Base-by-base conservation (phyloP, 2,888 invertebrate genomes). In the Pristionchus japonicus region DNA sequence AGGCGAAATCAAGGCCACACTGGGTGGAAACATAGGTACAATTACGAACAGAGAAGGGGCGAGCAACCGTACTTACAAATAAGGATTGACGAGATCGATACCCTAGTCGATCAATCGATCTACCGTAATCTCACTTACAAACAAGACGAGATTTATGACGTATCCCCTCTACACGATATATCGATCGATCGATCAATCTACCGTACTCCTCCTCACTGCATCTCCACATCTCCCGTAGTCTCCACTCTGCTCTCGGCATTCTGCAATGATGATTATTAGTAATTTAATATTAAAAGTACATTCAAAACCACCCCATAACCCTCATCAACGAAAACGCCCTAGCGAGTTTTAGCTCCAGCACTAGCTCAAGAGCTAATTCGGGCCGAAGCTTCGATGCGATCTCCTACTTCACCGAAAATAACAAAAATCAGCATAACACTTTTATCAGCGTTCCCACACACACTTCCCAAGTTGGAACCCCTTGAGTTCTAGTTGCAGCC, bases 161-260 rank as follows among this genome's bases (percentile, higher is more conserved):
- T 43, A 70, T 4, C 15, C 67, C 52, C 52, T 3, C n/a, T n/a
- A n/a, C n/a, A n/a, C n/a, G n/a, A n/a, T n/a, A n/a, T 17, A 31
- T 3, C 43, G 13, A 77, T 77, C 77, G 43, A 77, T 77, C 77
- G 77, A 77, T 77, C 43, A 13, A 77, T 77, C 43, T 47, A 77
- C 43, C 43, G 74, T 77, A 43, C 17, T 77, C 34, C 37, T 70
- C 37, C 13, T 70, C 43, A 77, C n/a, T 40, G n/a, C 77, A 77
- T 77, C 43, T 77, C 77, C 1, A n/a, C 77, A 34, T 77, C 47
- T 6, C 27, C 37, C 77, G 77, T 43, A 3, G 43, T 27, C 77
- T n/a, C 43, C 74, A 40, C 74, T 74, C 74, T 57, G 57, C 57
- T 23, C 57, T 23, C 57, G 57, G 23, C n/a, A n/a, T 57, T n/a